Conservation (phyloP, 1,140 invertebrate species). For the Cepaea nemoralis region DNA sequence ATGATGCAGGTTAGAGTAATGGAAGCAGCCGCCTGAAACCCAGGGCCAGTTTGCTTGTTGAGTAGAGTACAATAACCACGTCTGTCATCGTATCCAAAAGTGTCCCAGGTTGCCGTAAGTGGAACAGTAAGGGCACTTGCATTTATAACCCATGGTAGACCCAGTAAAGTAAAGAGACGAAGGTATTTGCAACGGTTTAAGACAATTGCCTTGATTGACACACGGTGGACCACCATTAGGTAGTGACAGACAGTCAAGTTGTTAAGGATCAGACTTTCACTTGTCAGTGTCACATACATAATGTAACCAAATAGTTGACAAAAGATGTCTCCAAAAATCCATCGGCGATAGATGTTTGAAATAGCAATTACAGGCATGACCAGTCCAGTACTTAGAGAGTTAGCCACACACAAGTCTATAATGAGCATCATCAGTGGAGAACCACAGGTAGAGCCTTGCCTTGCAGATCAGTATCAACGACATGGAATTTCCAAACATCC, state of each 20-base stretch:
- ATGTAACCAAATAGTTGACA: too few species aligned
- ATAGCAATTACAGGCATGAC: conserved; percentile 41
- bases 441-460: not conserved
- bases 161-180: conserved; percentile 36
- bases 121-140: conserved; percentile 36
- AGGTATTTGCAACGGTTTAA: conserved; percentile 5
- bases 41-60: conserved; percentile 25
- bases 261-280: conserved; percentile 37
- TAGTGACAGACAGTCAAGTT: conserved; percentile 48
- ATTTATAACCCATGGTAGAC: conserved; percentile 40
- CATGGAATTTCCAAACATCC: conserved; percentile 7
- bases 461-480: conserved; percentile 10
- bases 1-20: conserved; percentile 2
- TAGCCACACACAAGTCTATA: conserved; percentile 45
- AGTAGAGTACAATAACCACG: conserved; percentile 41
- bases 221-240: conserved; percentile 42
- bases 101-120: conserved; percentile 45
- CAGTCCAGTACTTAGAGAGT: conserved; percentile 37
- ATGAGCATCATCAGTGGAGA: conserved; percentile 37
- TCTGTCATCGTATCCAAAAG: conserved; percentile 43
- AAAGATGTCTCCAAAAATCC: not conserved
- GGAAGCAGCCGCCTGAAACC: not conserved
- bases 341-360: conserved; percentile 21
- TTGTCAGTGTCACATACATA: conserved; percentile 36
- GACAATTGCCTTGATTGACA: conserved; percentile 25